Conservation (phyloP, 2,888 invertebrate genomes). For the Corbicula japonica region DNA sequence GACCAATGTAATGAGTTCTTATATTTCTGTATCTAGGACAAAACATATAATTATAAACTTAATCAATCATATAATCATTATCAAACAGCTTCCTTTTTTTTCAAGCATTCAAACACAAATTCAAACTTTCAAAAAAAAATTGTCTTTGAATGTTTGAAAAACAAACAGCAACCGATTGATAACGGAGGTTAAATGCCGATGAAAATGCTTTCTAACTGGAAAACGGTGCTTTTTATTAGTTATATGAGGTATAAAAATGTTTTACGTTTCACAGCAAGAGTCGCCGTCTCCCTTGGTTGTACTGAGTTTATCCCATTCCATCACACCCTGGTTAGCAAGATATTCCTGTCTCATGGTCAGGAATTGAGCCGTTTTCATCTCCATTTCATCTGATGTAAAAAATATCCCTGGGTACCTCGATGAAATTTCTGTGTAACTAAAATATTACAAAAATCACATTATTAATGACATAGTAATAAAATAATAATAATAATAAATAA, state of each 20-base stretch:
- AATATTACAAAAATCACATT: background rate
- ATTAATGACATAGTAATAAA: background rate
- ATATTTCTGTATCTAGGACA: too few species aligned
- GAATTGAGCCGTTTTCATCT: background rate
- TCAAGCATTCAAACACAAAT: too few species aligned
- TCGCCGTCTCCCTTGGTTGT: background rate
- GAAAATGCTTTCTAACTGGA: too few species aligned
- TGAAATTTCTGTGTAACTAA: background rate
- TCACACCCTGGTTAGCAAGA: background rate
- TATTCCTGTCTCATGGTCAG: background rate
- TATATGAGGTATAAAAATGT: background rate
- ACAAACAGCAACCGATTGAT: too few species aligned
- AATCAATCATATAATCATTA: too few species aligned
- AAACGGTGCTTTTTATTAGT: too few species aligned
- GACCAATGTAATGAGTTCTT: too few species aligned
- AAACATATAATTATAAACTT: too few species aligned
- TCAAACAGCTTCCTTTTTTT: too few species aligned
- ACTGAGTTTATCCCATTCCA: background rate
- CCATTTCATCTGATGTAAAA: background rate
- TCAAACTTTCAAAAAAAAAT: too few species aligned
- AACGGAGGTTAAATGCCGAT: too few species aligned
- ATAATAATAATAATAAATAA: background rate
- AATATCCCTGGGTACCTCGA: conserved; percentile 1
- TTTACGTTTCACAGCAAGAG: conserved; percentile 18
- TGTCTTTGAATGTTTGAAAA: too few species aligned